A percentile compares a stretch with the other conserved stretches of the same genome.
Evolutionary conservation across 2,888 invertebrate species (phyloP).

Genomic region (Eulithis prunata): DNA sequence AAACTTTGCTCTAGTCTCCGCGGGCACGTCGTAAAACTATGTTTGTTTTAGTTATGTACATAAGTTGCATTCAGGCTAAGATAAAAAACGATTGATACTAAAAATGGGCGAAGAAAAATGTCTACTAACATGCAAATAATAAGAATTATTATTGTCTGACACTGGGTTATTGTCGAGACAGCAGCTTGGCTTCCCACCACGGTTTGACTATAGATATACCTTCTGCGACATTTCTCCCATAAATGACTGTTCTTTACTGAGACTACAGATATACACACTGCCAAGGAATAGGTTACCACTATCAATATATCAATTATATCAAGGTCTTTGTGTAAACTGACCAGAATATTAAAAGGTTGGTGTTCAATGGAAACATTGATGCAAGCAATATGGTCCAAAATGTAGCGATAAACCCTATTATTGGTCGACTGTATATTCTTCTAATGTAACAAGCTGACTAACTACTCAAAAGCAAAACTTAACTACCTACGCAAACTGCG

Average conservation of each 20-base stretch:
- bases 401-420: neutral
- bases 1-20: slow-evolving; percentile 4
- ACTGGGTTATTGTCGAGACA: slow-evolving; percentile 85
- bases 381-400: too few species aligned
- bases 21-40: neutral
- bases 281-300: slow-evolving; percentile 1
- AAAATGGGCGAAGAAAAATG: slow-evolving; percentile 56
- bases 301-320: neutral
- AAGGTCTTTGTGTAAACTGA: neutral
- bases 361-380: slow-evolving; percentile 1
- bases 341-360: neutral
- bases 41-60: slow-evolving; percentile 20
- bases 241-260: slow-evolving; percentile 6
- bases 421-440: slow-evolving; percentile 3
- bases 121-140: slow-evolving; percentile 74
- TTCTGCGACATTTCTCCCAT: slow-evolving; percentile 21
- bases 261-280: neutral
- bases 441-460: slow-evolving; percentile 20
- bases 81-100: slow-evolving; percentile 48
- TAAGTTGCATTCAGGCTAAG: slow-evolving; percentile 34
- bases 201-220: slow-evolving; percentile 66
- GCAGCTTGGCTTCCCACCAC: slow-evolving; percentile 74
- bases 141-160: slow-evolving; percentile 83
- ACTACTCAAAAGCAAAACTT: slow-evolving; percentile 36
- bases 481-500: slow-evolving; percentile 55